Evolutionary conservation across 2,888 invertebrate genomes (phyloP).

Genomic region (Catotricha subobsoleta): DNA sequence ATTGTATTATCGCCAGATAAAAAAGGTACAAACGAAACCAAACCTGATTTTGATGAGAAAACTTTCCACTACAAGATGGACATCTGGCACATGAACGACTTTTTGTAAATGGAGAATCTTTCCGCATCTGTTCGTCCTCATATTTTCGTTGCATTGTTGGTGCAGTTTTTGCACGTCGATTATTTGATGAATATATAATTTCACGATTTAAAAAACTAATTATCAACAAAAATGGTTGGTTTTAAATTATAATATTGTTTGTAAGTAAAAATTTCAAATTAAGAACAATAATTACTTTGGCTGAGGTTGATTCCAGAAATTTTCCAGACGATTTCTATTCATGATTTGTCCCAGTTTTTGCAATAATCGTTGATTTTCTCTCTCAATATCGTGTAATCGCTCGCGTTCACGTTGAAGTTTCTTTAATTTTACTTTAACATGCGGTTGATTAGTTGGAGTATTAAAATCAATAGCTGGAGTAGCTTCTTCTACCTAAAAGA

Average conservation of each 20-base stretch:
- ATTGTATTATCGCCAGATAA: background rate
- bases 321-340: constrained; percentile 45
- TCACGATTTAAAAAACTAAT: constrained; percentile 24
- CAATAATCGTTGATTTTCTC: constrained; percentile 48
- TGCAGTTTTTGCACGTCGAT: constrained; percentile 1
- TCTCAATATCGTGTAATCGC: constrained; percentile 41
- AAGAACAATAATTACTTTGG: constrained; percentile 31
- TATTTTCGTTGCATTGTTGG: background rate
- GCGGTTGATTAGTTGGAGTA: constrained; percentile 42
- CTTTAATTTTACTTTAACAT: constrained; percentile 49
- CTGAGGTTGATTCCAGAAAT: constrained; percentile 44
- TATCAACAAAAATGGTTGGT: background rate
- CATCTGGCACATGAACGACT: constrained; percentile 16
- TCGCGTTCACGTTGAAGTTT: constrained; percentile 51
- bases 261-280: background rate
- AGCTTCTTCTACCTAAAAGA: constrained; percentile 39
- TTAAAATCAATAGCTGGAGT: constrained; percentile 47
- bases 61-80: constrained; percentile 22
- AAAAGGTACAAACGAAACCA: background rate
- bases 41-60: constrained; percentile 20
- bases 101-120: constrained; percentile 4
- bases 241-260: background rate
- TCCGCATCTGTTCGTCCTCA: background rate
- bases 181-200: constrained; percentile 20
- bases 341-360: constrained; percentile 48